These are phyloP conservation scores for Hyppa rectilinea DNA, from an alignment of 2,888 invertebrate genomes.

Conservation along the genomic window DNA sequence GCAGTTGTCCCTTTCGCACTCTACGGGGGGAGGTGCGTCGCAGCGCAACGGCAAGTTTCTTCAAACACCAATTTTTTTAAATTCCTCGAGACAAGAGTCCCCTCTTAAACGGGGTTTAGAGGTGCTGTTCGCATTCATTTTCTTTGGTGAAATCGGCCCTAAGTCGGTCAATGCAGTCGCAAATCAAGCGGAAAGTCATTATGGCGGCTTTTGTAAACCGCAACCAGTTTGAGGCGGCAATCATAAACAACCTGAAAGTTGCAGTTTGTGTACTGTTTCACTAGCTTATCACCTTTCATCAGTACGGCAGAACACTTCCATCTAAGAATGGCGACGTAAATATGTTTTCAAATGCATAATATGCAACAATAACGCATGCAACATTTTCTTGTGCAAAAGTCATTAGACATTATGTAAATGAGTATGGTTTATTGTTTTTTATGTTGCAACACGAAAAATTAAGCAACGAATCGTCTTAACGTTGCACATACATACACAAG, in stretches of 20 bases:
- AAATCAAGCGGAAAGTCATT: conserved; percentile 45
- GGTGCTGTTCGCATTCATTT: too few species aligned
- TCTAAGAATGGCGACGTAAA: conserved; percentile 6
- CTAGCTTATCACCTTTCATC: conserved; percentile 12
- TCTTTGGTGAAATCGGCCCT: too few species aligned
- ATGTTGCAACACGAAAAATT: conserved; percentile 14
- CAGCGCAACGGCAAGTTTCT: too few species aligned
- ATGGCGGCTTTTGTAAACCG: conserved; percentile 23
- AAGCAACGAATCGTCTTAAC: not conserved
- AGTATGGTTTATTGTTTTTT: conserved; percentile 15
- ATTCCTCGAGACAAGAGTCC: too few species aligned
- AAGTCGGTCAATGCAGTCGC: conserved; percentile 27
- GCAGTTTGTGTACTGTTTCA: conserved; percentile 8
- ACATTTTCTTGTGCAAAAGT: conserved; percentile 26
- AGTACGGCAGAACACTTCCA: conserved; percentile 1
- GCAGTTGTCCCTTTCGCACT: too few species aligned
- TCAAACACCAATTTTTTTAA: too few species aligned
- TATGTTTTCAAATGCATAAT: conserved; percentile 20
- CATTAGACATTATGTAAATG: conserved; percentile 54
- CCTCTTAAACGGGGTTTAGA: too few species aligned
- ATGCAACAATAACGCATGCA: conserved; percentile 18
- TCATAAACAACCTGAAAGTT: conserved; percentile 27
- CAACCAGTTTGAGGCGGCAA: conserved; percentile 1
- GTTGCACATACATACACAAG: too few species aligned
- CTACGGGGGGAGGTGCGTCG: too few species aligned